Conservation (phyloP, 2,797 vertebrate species). For the Pangasius larnaudii region DNA sequence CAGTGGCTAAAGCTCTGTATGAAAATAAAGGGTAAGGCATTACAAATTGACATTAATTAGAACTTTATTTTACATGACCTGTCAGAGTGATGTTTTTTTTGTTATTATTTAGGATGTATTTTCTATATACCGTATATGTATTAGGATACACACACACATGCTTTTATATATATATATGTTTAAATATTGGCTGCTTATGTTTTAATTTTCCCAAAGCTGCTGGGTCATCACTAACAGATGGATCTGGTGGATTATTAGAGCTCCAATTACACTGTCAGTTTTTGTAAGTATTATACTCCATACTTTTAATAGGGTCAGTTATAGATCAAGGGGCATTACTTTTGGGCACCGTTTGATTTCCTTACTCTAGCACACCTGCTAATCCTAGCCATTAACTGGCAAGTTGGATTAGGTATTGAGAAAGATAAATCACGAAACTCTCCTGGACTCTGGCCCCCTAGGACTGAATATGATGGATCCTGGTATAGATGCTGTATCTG, state of each 20-base stretch:
- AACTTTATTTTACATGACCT: background rate
- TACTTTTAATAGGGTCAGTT: background rate
- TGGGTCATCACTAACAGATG: constrained; percentile 83
- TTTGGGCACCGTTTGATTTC: background rate
- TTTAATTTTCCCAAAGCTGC: constrained; percentile 77
- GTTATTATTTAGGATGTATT: background rate
- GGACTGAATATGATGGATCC: background rate
- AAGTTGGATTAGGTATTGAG: background rate
- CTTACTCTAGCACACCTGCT: background rate
- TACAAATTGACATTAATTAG: background rate
- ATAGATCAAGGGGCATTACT: background rate
- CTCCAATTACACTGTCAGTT: constrained; percentile 85
- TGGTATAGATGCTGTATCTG: background rate
- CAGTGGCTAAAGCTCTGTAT: constrained; percentile 71
- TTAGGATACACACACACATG: background rate
- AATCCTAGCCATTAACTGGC: background rate
- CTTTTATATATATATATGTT: background rate
- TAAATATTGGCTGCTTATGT: background rate
- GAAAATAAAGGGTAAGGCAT: constrained; percentile 78
- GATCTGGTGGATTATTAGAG: constrained; percentile 95
- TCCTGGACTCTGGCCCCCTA: background rate
- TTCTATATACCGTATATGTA: background rate
- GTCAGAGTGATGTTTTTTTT: too few species aligned
- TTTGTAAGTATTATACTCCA: constrained; percentile 76
- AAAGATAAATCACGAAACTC: background rate